phyloP scores from a whole-genome alignment of 2,888 invertebrate genomes.

The Eupithecia exiguata region DNA sequence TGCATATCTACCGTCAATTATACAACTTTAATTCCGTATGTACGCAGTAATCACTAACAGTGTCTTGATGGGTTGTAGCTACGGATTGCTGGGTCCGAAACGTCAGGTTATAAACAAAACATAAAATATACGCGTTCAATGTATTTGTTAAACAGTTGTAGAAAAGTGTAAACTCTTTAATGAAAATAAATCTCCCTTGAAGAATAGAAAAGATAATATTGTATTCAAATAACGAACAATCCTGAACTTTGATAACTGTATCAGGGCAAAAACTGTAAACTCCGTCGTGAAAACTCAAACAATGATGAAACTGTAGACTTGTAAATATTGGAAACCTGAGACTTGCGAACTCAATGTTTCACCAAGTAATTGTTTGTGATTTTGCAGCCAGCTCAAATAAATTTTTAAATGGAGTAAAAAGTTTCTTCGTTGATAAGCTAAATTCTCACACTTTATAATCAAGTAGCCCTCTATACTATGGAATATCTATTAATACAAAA shows the following conservation, averaged over 20 bases:
- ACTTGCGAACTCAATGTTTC: conserved; percentile 2
- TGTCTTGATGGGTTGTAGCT: too few species aligned
- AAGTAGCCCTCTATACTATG: not conserved
- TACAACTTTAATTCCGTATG: too few species aligned
- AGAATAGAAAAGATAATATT: not conserved
- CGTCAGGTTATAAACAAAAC: too few species aligned
- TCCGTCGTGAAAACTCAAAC: conserved; percentile 18
- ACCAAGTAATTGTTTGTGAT: not conserved
- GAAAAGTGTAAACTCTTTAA: not conserved
- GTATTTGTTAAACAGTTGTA: not conserved
- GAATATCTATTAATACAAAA: not conserved
- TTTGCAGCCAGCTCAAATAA: not conserved
- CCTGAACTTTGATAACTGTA: conserved; percentile 1
- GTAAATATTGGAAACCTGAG: conserved; percentile 21
- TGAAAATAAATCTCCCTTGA: not conserved
- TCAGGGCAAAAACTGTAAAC: conserved; percentile 10
- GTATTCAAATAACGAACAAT: not conserved
- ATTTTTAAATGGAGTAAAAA: not conserved
- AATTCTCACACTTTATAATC: too few species aligned
- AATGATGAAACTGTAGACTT: conserved; percentile 22
- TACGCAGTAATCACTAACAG: too few species aligned
- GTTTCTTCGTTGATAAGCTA: not conserved
- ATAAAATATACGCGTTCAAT: too few species aligned
- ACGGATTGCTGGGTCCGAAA: too few species aligned
- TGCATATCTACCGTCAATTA: too few species aligned